A percentile compares a stretch with the other conserved stretches of the same genome.
These are phyloP conservation scores for Malachius bipustulatus DNA, from an alignment of 2,888 invertebrate genomes.

Conservation along the genomic window DNA sequence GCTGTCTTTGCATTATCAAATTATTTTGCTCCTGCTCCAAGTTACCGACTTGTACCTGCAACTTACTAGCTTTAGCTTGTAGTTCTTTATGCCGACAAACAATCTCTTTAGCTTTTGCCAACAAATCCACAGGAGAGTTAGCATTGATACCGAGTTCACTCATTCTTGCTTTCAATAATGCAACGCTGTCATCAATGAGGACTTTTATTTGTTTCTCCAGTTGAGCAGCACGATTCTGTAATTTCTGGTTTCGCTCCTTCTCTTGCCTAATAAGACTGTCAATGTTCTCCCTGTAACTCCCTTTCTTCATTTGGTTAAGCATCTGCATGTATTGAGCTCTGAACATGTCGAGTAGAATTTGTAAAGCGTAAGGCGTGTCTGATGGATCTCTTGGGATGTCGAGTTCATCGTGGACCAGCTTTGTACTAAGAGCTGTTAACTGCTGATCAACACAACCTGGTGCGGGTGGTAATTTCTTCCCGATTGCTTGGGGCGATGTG, in stretches of 20 bases:
- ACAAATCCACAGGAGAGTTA: conserved; percentile 69
- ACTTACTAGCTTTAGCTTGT: conserved; percentile 74
- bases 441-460: conserved; percentile 89
- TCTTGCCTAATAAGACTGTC: conserved; percentile 70
- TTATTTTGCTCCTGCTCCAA: conserved; percentile 68
- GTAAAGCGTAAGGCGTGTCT: conserved; percentile 73
- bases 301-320: conserved; percentile 72
- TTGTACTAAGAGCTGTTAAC: conserved; percentile 62
- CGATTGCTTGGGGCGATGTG: conserved; percentile 61
- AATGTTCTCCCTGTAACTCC: conserved; percentile 59
- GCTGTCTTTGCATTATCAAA: conserved; percentile 58
- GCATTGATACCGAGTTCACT: conserved; percentile 85
- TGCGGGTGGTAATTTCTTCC: conserved; percentile 70
- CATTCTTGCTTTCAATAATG: conserved; percentile 77
- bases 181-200: conserved; percentile 84
- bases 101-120: conserved; percentile 83
- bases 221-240: conserved; percentile 76
- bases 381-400: conserved; percentile 69
- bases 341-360: conserved; percentile 76
- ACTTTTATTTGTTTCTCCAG: conserved; percentile 88
- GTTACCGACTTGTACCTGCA: conserved; percentile 69
- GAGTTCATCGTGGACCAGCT: conserved; percentile 68
- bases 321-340: conserved; percentile 76
- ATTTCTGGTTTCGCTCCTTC: conserved; percentile 60
- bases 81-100: conserved; percentile 86